Base-by-base conservation (phyloP, 2,113 vertebrate species). In the Embiotoca jacksoni region DNA sequence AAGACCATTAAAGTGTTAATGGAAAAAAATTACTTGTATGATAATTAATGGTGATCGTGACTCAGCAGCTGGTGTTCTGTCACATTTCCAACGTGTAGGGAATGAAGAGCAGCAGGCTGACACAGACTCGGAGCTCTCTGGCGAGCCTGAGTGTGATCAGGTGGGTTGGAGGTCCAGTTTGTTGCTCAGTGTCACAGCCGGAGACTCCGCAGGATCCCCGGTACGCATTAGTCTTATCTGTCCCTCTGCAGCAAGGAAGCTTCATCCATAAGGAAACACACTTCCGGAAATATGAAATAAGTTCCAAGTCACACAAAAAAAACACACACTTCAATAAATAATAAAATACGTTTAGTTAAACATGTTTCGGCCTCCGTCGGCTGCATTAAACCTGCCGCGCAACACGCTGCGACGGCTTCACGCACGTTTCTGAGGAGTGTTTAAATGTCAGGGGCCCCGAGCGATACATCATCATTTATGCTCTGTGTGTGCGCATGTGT, bases 381-480 rank as follows among this genome's bases (percentile, higher is more conserved):
- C 39, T 58, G 11, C 33, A 16, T 50, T 59, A 50, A 70, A 54
- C 50, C 61, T 15, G 10, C 53, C 7, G 54, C 31, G 65, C 37
- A 70, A 54, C 50, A 68, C 23, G 10, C 53, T 9, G 54, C 31
- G 65, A 64, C 7, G 1, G 35, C 77, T 53, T 71, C 76, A 75
- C 58, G 74, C 67, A 35, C 8, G 35, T 71, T 81, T 57, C 65
- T 73, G 72, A 82, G 59, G 67, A 83, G 82, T 82, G 79, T 89
- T 91, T 88, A 91, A 92, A 91, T 91, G 89, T 89, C 85, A 92
- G 55, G 46, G 30, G 83, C 88, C 84, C 53, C 52, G 11, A 87
- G 86, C 81, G 53, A 78, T 83, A 81, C 87, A 73, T 69, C 58
- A 32, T 78, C 77, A 88, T 83, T 83, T 79, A 87, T 75, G 75